Evolutionary conservation across 30 jellyfish, hydroid and myxozoan genomes (phyloP), one percentile per base, ranked within the genome.

Genomic region (Cassiopea xamachana): DNA sequence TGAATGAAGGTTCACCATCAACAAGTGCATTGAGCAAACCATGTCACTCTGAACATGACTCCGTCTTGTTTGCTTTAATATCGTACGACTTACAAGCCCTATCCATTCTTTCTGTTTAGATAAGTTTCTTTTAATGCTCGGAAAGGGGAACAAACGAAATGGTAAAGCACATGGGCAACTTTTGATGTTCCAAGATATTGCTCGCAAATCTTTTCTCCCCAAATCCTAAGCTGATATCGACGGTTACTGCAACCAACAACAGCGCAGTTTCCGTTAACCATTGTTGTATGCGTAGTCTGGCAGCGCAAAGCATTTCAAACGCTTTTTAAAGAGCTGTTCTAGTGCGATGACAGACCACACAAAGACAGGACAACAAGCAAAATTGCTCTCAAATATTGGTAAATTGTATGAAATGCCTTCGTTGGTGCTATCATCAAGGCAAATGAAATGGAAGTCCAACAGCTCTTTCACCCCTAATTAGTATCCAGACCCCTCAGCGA

Each of bases 1-100:
- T 84, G 9, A 67, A 55, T 18, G 95, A 79, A 16, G 95, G 92
- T 39, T 48, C 62, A 7, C 84, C 77, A 74, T 88, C 95, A 46
- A 79, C 77, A 88, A 88, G 47, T 89, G 89, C 8, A 59, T 73
- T 69, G 92, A 58, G 75, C 96, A 89, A 49, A 80, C 96, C 89
- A 73, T 55, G 50, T 81, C 96, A 49, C 92, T 83, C 70, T 81
- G 86, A 51, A 88, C 82, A 16, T 93, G 96, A 39, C 71, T 73
- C 96, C 96, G 80, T 46, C 74, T 80, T 12, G 48, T 19, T 12
- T 59, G 19, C 7, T 19, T 19, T 48, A n/a, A 77, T 39, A 7
- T 77, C 69, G 19, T 70, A 7, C 92, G 83, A 39, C 60, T 44
- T 12, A 60, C 17, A 15, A 80, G 88, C 61, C 82, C 48, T 27